phyloP scores from a whole-genome alignment of 2,113 vertebrate genomes.

The Platichthys stellatus region DNA sequence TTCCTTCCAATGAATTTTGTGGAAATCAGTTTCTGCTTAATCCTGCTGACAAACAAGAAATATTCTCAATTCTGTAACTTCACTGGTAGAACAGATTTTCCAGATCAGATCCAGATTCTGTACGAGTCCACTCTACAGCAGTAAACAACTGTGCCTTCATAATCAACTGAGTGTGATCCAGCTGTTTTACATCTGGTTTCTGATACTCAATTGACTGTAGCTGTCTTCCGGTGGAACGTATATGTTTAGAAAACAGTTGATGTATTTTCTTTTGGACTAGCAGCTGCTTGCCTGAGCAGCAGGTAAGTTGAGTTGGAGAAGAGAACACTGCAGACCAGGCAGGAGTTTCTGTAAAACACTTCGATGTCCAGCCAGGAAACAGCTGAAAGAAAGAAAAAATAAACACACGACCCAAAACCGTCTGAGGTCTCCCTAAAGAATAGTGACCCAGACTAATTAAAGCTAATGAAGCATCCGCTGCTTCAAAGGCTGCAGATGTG shows the following conservation, averaged over 20 bases:
- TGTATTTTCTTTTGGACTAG: no score
- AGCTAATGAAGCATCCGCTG: slow-evolving; percentile 71
- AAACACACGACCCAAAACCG: slow-evolving; percentile 14
- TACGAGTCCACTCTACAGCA: slow-evolving; percentile 31
- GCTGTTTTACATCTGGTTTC: slow-evolving; percentile 65
- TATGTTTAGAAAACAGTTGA: not conserved
- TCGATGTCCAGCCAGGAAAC: slow-evolving; percentile 38
- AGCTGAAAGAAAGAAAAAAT: slow-evolving; percentile 32
- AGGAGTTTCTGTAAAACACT: slow-evolving; percentile 1
- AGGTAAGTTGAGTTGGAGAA: slow-evolving; percentile 1
- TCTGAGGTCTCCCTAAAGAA: slow-evolving; percentile 28
- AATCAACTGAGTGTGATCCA: slow-evolving; percentile 60
- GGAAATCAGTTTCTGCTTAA: not conserved
- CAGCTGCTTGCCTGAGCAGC: not conserved
- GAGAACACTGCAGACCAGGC: not conserved
- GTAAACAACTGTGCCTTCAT: slow-evolving; percentile 50
- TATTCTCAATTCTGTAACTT: not conserved
- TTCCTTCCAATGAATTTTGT: not conserved
- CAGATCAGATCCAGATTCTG: slow-evolving; percentile 23
- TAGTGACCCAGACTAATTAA: slow-evolving; percentile 68
- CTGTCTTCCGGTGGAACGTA: not conserved
- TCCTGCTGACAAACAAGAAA: not conserved
- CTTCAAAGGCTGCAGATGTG: slow-evolving; percentile 70
- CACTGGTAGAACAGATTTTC: not conserved
- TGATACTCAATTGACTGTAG: slow-evolving; percentile 13